phyloP scores from a whole-genome alignment of 2,888 invertebrate genomes.

The Gryllus longicercus region DNA sequence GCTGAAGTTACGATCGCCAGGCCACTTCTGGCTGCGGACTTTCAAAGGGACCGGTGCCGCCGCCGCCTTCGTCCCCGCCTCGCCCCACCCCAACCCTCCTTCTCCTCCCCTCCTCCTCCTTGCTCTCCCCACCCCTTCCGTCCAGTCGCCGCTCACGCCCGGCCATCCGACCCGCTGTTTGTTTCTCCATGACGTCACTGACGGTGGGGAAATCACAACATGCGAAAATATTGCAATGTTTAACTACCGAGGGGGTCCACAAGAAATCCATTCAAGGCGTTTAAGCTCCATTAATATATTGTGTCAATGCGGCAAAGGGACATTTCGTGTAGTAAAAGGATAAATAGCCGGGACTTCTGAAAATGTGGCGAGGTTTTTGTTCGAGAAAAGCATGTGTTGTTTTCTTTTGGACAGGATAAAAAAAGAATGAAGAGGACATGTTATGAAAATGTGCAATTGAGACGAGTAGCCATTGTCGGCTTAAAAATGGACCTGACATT shows the following conservation, averaged over 20 bases:
- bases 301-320: too few relatives aligned
- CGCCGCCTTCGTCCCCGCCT: not conserved
- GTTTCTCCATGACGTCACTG: not conserved
- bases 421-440: too few relatives aligned
- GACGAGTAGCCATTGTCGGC: too few relatives aligned
- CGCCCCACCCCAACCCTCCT: not conserved
- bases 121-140: not conserved
- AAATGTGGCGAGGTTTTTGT: too few relatives aligned
- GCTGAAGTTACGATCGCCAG: not conserved
- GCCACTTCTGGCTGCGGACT: not conserved
- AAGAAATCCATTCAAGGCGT: not conserved
- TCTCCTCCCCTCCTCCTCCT: not conserved
- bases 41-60: not conserved
- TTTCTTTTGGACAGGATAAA: too few relatives aligned
- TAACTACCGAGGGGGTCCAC: not conserved
- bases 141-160: not conserved
- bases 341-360: too few relatives aligned
- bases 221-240: slow-evolving; percentile 10
- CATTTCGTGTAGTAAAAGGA: too few relatives aligned
- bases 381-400: too few relatives aligned
- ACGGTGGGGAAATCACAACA: not conserved
- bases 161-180: not conserved
- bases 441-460: too few relatives aligned
- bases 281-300: slow-evolving; percentile 4
- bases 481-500: too few relatives aligned